Evolutionary conservation across 1,140 invertebrate genomes (phyloP), one percentile per base, ranked within the genome.

Genomic region (Cherax quadricarinatus): DNA sequence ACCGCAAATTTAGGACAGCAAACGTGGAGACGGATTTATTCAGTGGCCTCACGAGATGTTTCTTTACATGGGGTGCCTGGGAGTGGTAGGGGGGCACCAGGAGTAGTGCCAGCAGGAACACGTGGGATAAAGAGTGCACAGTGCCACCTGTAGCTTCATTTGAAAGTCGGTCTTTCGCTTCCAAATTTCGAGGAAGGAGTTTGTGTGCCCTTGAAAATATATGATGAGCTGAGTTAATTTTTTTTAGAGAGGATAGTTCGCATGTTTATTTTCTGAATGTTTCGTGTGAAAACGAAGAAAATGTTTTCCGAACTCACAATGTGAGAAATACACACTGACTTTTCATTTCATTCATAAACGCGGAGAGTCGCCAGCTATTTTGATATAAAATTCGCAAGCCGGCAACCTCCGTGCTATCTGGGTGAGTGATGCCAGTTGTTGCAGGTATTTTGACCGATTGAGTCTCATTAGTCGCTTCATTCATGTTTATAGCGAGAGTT

Each of bases 381-480:
- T 70, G 83, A 70, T 18, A 85, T 70, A 41, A 70, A 85, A 85
- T 85, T 85, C 83, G 53, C 83, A 70, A 70, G 16, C 3, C 70
- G 60, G 83, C 66, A 70, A 85, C 83, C 30, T 53, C 53, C 30
- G 16, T 85, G 60, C 60, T 85, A 70, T 85, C 83, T 48, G 62
- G 83, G 12, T 70, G 83, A 85, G 83, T 70, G 83, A 85, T 85
- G 83, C 53, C 60, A 53, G 60, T 48, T 85, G 83, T 85, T 85
- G 24, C 24, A 70, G 83, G 83, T 85, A 70, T 85, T 85, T 85
- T 85, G 83, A 85, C 60, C 83, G 83, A 70, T 48, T 48, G 83
- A 85, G 83, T 16, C 83, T 85, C 66, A 85, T 85, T 85, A 85
- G 83, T 85, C 83, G 83, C 48, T 85, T 85, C 83, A 85, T 85